Base-by-base conservation (phyloP, 1,140 invertebrate species). In the Teleogryllus occipitalis region DNA sequence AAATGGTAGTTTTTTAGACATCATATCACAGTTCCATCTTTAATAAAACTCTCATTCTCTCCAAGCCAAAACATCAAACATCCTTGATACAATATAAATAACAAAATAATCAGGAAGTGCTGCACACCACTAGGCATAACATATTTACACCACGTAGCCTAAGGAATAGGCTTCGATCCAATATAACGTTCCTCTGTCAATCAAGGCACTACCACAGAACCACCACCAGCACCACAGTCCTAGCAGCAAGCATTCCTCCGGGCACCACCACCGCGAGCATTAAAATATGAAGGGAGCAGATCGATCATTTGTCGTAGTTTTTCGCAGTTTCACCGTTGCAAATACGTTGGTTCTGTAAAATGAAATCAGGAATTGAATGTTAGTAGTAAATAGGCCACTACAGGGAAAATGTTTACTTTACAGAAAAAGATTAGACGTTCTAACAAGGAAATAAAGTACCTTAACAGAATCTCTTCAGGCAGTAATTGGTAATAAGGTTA, bases 221-320 rank as follows among this genome's bases (percentile, higher is more conserved):
- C 54, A 65, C 54, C 54, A 65, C 54, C 54, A 65, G 54, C 54
- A 65, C 54, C 54, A 65, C 10, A 39, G 27, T 39, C 27, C 27
- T 39, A 39, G 27, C 5, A 65, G 54, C 54, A 65, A 65, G 18
- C 54, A 14, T 65, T 65, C 10, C 10, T 10, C 18, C 49, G 49
- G 49, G 15, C 49, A 54, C 49, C 54, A 65, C 18, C 54, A 18
- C 54, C 54, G 18, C 7, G 18, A 14, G 54, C 10, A 49, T 81
- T 79, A 81, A 49, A 77, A 78, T 46, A 93, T 91, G 84, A 92
- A 88, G 75, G 94, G 94, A 82, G 93, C 93, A 77, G 93, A 94
- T 82, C 94, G 90, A 87, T 96, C 94, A 85, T 95, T 94, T 85
- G 93, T 95, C 87, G 94, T 91, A 80, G 93, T 93, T 89, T 95